phyloP scores from a whole-genome alignment of 2,888 invertebrate species.

The Digitonthophagus gazella region DNA sequence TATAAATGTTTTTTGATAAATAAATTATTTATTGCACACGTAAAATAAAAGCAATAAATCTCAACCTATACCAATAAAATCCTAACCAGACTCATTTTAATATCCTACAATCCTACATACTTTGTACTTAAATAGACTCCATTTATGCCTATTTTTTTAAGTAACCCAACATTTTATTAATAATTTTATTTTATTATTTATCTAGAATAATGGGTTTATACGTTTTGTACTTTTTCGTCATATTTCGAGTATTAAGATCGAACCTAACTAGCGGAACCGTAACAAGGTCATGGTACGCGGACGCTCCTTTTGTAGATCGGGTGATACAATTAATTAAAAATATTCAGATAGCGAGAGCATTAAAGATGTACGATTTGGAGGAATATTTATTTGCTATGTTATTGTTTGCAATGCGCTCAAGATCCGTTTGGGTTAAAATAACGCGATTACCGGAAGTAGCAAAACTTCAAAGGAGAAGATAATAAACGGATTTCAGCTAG shows the following conservation, averaged over 20 bases:
- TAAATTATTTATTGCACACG: slow-evolving; percentile 13
- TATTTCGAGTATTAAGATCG: slow-evolving; percentile 59
- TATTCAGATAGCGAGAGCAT: slow-evolving; percentile 55
- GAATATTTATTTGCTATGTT: slow-evolving; percentile 65
- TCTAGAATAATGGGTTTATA: slow-evolving; percentile 67
- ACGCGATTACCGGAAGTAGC: slow-evolving; percentile 29
- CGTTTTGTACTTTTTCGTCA: slow-evolving; percentile 62
- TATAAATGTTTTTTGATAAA: slow-evolving; percentile 12
- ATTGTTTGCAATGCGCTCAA: slow-evolving; percentile 62
- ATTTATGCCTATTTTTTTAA: not conserved
- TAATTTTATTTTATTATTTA: no score
- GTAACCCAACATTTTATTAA: slow-evolving; percentile 21
- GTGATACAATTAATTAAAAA: slow-evolving; percentile 40
- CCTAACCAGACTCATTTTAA: not conserved
- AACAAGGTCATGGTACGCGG: slow-evolving; percentile 19
- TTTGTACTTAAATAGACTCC: not conserved
- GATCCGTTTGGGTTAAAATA: slow-evolving; percentile 47
- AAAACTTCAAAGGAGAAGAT: no score
- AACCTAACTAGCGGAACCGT: slow-evolving; percentile 42
- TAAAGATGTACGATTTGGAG: slow-evolving; percentile 57
- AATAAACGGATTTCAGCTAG: no score
- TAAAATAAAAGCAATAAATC: no score
- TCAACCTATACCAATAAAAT: no score
- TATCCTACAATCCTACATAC: not conserved
- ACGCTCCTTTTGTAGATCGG: slow-evolving; percentile 41